Percentiles rank a stretch among this genome's conserved stretches.
Evolutionary conservation across 2,113 vertebrate genomes (phyloP).

Genomic region (Oryzias woworae): DNA sequence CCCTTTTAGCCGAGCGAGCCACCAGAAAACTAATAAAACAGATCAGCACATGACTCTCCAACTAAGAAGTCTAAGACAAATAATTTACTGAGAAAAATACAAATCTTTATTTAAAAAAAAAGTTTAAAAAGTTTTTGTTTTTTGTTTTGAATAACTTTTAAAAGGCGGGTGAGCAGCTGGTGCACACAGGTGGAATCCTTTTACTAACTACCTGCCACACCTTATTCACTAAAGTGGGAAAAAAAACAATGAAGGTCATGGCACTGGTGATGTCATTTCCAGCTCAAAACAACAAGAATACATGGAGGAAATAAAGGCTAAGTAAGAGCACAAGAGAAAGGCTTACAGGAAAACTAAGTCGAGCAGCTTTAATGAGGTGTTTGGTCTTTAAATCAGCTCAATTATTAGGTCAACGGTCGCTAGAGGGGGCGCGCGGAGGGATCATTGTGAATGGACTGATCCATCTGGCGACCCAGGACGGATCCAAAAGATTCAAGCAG

Average conservation of each 20-base stretch:
- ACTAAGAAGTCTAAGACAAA: too few species aligned
- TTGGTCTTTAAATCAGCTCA: constrained; percentile 10
- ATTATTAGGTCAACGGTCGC: constrained; percentile 8
- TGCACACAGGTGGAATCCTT: too few species aligned
- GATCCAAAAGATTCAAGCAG: neutral
- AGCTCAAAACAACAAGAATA: neutral
- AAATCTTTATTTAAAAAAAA: too few species aligned
- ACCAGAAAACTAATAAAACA: too few species aligned
- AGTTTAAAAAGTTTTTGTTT: too few species aligned
- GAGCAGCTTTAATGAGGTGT: neutral
- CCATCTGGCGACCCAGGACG: constrained; percentile 11
- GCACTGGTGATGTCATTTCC: neutral
- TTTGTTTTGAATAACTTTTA: too few species aligned
- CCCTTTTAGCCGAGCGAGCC: too few species aligned
- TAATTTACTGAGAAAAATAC: too few species aligned
- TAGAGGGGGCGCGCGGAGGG: constrained; percentile 44
- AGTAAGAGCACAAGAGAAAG: neutral
- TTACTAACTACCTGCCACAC: too few species aligned
- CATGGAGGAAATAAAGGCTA: neutral
- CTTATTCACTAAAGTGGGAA: constrained; percentile 19
- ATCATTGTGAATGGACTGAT: constrained; percentile 24
- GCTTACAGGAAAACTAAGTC: constrained; percentile 5
- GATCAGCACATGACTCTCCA: too few species aligned
- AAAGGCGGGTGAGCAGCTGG: too few species aligned
- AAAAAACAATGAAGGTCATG: neutral